Evolutionary conservation across 2,797 vertebrate species (phyloP), one percentile per base, ranked within the genome.

Genomic region (Gymnothorax javanicus): DNA sequence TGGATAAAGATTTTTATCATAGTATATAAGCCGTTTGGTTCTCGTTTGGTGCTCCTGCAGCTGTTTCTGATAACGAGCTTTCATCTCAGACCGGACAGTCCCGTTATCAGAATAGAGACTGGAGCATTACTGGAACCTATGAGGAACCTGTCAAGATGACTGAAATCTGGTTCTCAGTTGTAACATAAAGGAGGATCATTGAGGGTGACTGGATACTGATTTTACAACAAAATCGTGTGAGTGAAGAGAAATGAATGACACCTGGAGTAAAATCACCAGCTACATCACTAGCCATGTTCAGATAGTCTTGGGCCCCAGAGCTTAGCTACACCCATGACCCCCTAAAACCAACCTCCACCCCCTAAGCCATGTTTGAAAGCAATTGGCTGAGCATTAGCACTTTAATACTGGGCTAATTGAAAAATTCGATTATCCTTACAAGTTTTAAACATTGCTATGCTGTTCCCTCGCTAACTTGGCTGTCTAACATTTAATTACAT

Each of bases 1-100:
- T 91, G 82, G 87, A 91, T 89, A 87, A 86, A 92, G 92, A 94
- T 95, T 91, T 87, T 90, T 92, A 94, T 95, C 92, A 56, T 56
- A 84, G 82, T 89, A 86, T 86, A 83, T 0, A 25, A 87, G 87
- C 87, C 89, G 91, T 93, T 91, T 92, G 89, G 87, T 90, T 92
- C 93, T 89, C 89, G 90, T 93, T 91, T 89, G n/a, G 87, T 92
- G 83, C 87, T 85, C 85, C 84, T 84, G 89, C 88, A 88, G 84
- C 59, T 17, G 86, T 43, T 87, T 85, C 82, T 84, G 57, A 83
- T 84, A 87, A 86, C 86, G 89, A 87, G 50, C 85, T 79, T 60
- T 85, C 86, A 89, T 93, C 91, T 91, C 91, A 94, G 93, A 92
- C 89, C 87, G 89, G 85, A 86, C 88, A 88, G 90, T 92, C 90